Base-by-base conservation (phyloP, 1,140 invertebrate genomes). In the Goniozus legneri region DNA sequence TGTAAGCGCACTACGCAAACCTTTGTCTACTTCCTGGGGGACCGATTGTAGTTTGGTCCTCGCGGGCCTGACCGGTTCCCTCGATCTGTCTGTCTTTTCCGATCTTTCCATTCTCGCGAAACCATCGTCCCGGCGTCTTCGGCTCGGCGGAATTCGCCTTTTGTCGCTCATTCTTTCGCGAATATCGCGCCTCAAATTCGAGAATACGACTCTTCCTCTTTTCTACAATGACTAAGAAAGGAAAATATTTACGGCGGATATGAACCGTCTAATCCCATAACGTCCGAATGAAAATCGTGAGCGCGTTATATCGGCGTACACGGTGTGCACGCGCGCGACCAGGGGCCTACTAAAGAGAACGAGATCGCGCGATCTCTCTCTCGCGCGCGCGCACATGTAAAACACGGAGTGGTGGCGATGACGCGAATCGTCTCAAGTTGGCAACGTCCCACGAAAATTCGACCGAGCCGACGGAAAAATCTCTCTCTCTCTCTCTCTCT, bases 101-200 rank as follows among this genome's bases (percentile, higher is more conserved):
- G 27, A 15, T 30, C n/a, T 2, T 6, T 48, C 34, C 13, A 14
- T 14, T 24, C 30, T 40, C 19, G 27, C 43, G 33, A 31, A 40
- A 44, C 19, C 20, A 12, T 64, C 54, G 1, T 51, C 52, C 10
- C 30, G 43, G 14, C 54, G 57, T 30, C 61, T 68, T 50, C 51
- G 58, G 20, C 54, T 60, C 46, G 55, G 21, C 12, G 49, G 41
- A 19, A 34, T 44, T 47, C 49, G 59, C 42, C 56, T 64, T 38
- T 44, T 61, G 15, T 69, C 68, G 50, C 56, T 62, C 71, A 71
- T 73, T 32, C 39, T 45, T 36, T 31, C 13, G n/a, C n/a, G n/a
- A n/a, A n/a, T n/a, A n/a, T n/a, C n/a, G n/a, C 27, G 33, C 7
- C 33, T 51, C 38, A 45, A 50, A 56, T 56, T 41, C 58, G 58